Percentiles rank a stretch among this genome's conserved stretches.
These are phyloP conservation scores for Boloria selene DNA, from an alignment of 2,888 invertebrate genomes.

Conservation along the genomic window DNA sequence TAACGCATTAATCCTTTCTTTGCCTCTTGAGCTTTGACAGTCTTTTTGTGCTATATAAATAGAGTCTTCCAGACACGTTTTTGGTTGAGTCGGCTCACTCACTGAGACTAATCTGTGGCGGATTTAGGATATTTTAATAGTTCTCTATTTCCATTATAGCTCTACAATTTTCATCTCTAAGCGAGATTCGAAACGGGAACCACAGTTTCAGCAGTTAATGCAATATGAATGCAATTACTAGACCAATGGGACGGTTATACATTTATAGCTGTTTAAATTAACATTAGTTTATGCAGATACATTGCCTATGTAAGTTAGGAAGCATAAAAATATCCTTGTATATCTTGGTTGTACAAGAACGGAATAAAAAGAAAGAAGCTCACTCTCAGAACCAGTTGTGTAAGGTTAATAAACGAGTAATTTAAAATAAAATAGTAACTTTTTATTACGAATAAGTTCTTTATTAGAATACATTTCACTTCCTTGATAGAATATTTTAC, in stretches of 20 bases:
- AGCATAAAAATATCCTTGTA: no score
- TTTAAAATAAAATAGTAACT: not conserved
- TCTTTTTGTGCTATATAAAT: conserved; percentile 13
- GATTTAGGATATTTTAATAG: no score
- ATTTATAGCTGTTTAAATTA: not conserved
- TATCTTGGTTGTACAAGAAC: no score
- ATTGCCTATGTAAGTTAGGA: no score
- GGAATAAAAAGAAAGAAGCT: no score
- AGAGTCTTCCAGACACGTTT: conserved; percentile 5
- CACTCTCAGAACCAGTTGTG: no score
- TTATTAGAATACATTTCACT: not conserved
- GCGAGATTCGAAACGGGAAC: no score
- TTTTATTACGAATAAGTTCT: not conserved
- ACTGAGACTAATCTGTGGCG: no score
- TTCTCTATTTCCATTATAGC: no score
- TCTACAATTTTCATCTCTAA: no score
- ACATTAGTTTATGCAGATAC: not conserved
- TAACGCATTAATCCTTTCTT: conserved; percentile 64
- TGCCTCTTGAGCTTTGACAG: conserved; percentile 31
- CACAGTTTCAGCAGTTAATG: no score
- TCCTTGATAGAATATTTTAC: not conserved
- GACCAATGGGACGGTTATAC: not conserved
- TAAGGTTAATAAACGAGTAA: not conserved
- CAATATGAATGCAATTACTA: no score
- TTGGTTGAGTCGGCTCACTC: not conserved